phyloP scores from a whole-genome alignment of 1,140 invertebrate genomes.

The Maniola jurtina region DNA sequence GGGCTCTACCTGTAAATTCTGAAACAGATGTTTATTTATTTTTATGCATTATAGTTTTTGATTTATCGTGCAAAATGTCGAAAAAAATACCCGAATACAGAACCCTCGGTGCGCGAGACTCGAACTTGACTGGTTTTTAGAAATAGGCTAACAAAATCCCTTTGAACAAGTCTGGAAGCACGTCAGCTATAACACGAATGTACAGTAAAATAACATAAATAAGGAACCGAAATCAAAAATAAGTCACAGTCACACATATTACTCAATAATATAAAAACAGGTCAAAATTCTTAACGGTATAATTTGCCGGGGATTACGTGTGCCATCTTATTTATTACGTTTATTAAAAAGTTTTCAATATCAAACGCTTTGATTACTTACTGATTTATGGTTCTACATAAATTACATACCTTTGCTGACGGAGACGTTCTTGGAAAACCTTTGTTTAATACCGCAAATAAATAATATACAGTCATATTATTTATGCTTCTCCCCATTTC shows the following conservation, averaged over 20 bases:
- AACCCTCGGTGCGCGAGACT: too few species aligned
- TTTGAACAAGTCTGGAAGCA: too few species aligned
- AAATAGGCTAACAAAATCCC: too few species aligned
- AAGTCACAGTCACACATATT: background rate
- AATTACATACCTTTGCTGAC: background rate
- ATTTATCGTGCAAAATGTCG: too few species aligned
- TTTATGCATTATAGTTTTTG: too few species aligned
- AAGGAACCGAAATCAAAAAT: too few species aligned
- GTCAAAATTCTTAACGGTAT: conserved; percentile 1
- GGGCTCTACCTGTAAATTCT: too few species aligned
- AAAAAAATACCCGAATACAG: too few species aligned
- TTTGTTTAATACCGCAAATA: background rate
- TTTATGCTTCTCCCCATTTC: background rate
- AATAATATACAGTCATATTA: background rate
- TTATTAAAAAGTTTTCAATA: background rate
- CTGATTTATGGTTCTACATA: conserved; percentile 1
- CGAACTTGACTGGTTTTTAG: too few species aligned
- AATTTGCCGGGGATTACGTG: background rate
- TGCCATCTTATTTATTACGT: background rate
- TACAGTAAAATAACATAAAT: too few species aligned
- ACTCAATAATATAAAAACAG: background rate
- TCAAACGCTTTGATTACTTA: background rate
- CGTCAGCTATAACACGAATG: too few species aligned
- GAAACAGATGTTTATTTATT: too few species aligned
- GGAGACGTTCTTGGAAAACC: background rate